These are phyloP conservation scores for Pycnomerus fuliginosus DNA, from an alignment of 2,888 invertebrate genomes.

Conservation along the genomic window DNA sequence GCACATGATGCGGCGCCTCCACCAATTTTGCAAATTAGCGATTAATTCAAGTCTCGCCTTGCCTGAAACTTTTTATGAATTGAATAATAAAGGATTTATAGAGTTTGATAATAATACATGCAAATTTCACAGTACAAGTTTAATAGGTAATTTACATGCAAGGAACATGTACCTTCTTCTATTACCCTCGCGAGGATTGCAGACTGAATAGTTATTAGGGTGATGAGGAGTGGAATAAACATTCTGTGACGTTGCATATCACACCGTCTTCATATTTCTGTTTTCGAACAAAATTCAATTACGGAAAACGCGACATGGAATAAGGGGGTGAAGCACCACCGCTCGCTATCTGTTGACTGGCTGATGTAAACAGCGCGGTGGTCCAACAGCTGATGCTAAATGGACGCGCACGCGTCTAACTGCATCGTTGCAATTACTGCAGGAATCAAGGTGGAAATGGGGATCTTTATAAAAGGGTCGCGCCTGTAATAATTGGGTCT, in stretches of 20 bases:
- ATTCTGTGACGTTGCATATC: background rate
- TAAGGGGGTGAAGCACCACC: background rate
- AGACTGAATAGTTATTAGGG: slow-evolving; percentile 12
- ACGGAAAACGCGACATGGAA: slow-evolving; percentile 4
- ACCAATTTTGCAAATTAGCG: no score
- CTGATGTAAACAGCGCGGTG: slow-evolving; percentile 23
- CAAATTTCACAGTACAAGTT: background rate
- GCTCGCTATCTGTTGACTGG: slow-evolving; percentile 5
- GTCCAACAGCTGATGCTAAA: slow-evolving; percentile 18
- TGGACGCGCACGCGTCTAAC: slow-evolving; percentile 20
- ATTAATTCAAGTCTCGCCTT: no score
- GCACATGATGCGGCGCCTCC: no score
- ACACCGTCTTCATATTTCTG: no score
- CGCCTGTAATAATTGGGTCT: background rate
- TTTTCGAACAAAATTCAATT: background rate
- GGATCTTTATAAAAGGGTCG: slow-evolving; percentile 3
- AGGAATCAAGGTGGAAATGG: slow-evolving; percentile 3
- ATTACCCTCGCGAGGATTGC: slow-evolving; percentile 17
- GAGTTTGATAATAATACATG: background rate
- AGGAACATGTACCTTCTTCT: slow-evolving; percentile 20
- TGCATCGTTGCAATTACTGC: slow-evolving; percentile 12
- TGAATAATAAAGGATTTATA: background rate
- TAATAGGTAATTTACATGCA: slow-evolving; percentile 20
- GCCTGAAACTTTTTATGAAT: background rate
- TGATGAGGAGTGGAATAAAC: background rate